Conservation (phyloP, 2,888 invertebrate genomes). For the Heteromyza rotundicornis region DNA sequence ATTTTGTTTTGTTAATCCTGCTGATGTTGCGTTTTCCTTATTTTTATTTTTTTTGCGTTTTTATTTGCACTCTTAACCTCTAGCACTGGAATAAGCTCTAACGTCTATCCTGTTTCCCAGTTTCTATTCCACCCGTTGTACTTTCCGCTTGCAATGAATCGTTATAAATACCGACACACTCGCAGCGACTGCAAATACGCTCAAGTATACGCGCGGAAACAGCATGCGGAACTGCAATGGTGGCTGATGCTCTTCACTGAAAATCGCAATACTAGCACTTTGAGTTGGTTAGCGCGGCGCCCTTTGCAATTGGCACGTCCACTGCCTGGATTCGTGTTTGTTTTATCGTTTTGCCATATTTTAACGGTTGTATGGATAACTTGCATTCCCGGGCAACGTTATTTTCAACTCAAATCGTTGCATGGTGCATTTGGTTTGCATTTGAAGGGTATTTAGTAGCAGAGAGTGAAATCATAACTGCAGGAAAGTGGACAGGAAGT, state of each 20-base stretch:
- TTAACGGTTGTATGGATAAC: not conserved
- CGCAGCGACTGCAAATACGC: too few relatives aligned
- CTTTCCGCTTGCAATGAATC: conserved; percentile 31
- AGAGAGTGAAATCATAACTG: too few relatives aligned
- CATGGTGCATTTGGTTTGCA: too few relatives aligned
- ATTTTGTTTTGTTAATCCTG: conserved; percentile 10
- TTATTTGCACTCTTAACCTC: not conserved
- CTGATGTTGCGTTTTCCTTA: conserved; percentile 16
- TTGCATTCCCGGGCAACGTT: not conserved
- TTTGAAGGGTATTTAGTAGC: too few relatives aligned
- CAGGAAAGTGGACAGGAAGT: too few relatives aligned
- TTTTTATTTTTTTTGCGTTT: conserved; percentile 19
- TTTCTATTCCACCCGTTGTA: conserved; percentile 2
- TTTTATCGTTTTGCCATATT: conserved; percentile 5
- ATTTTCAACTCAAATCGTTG: not conserved
- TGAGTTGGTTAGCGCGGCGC: too few relatives aligned
- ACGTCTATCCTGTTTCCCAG: not conserved
- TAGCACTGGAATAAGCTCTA: too few relatives aligned
- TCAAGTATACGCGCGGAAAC: conserved; percentile 1
- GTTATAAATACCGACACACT: conserved; percentile 17
- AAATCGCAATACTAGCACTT: too few relatives aligned
- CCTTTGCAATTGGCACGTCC: conserved; percentile 14
- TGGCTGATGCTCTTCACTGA: too few relatives aligned
- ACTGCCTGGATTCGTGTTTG: conserved; percentile 13
- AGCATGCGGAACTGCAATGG: not conserved